Base-by-base conservation (phyloP, 2,888 invertebrate genomes). In the Loripinus fragilis region DNA sequence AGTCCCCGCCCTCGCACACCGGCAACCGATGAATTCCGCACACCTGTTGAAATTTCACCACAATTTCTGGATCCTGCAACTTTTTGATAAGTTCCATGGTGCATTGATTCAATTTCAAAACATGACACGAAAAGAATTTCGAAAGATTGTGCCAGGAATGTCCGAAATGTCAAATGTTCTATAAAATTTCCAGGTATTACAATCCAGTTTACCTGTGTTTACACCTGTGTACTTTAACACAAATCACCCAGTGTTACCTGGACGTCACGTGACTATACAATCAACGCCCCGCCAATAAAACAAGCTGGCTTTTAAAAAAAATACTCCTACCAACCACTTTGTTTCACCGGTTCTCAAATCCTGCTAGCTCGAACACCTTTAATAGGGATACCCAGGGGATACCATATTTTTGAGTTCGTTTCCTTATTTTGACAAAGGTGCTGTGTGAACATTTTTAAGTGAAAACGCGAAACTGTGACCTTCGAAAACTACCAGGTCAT, bases 11-110 rank as follows among this genome's bases (percentile, higher is more conserved):
- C n/a, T 74, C 55, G 20, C 60, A 74, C 7, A 65, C 76, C 20
- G 80, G 80, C 45, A 84, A 52, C 42, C 81, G 67, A n/a, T 81
- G 76, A 7, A 88, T 76, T 33, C 87, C 87, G 69, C 86, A 86
- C 28, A 83, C 66, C 41, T 71, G 65, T 71, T 86, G 87, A 74
- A 86, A 88, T 76, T 74, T 85, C 23, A 77, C 77, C 50, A 83
- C 85, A 38, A 77, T 55, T 68, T 69, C 48, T 7, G 78, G 80
- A 35, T 79, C 74, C 74, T 72, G 78, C 72, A 80, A 78, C 55
- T 41, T 76, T 35, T 25, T 68, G 45, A 81, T 72, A 23, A 68
- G 35, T 70, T 76, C 83, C 76, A 75, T 80, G 10, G 20, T 60
- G 30, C 5, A 60, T 1, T 33, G 17, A 20, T 12, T 60, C 60